Evolutionary conservation across 2,113 vertebrate species (phyloP).

Genomic region (Nymphicus hollandicus): DNA sequence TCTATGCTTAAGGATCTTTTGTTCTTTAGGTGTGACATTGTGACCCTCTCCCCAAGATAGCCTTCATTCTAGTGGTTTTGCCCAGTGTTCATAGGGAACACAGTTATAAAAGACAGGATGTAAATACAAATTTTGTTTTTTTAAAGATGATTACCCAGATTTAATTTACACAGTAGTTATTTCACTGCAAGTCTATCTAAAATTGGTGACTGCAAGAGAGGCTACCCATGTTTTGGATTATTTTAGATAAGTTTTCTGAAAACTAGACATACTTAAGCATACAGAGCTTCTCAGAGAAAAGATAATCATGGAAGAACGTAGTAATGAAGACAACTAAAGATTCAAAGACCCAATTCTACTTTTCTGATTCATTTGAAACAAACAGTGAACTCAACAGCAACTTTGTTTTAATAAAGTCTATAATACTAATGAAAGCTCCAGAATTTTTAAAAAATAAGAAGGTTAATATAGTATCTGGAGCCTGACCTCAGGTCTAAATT

Average conservation of each 20-base stretch:
- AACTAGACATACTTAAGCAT: not conserved
- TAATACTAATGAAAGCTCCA: not conserved
- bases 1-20: not conserved
- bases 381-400: not conserved
- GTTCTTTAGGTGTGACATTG: not conserved
- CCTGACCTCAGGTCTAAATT: conserved; percentile 63
- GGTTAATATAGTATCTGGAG: conserved; percentile 53
- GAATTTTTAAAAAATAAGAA: conserved; percentile 19
- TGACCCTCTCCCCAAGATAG: not conserved
- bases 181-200: not conserved
- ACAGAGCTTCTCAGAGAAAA: not conserved
- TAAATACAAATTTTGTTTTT: not conserved
- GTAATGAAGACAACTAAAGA: not conserved
- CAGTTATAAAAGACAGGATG: not conserved
- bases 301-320: not conserved
- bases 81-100: not conserved
- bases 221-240: not conserved
- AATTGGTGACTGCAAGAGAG: not conserved
- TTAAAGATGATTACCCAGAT: not conserved
- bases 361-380: not conserved
- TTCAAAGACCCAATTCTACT: not conserved
- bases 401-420: conserved; percentile 1
- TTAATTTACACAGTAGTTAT: not conserved
- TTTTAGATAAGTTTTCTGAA: not conserved
- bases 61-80: not conserved